These are phyloP conservation scores for Drosophila sturtevanti DNA, from an alignment of 1,140 invertebrate species.

Conservation along the genomic window DNA sequence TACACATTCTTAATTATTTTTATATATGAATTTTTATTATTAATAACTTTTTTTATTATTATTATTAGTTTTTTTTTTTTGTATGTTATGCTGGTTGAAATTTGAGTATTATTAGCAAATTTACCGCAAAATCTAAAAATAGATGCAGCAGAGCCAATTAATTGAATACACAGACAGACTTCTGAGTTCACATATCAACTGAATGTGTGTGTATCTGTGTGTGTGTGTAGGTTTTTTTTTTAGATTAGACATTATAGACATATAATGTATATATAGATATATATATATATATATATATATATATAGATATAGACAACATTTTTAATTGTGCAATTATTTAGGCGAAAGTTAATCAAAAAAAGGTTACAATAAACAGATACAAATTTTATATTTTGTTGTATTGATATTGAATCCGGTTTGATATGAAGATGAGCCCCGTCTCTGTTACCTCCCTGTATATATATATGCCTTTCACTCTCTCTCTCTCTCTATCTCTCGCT, in stretches of 20 bases:
- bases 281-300: conserved; percentile 15
- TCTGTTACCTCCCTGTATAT: too few relatives aligned
- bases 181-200: conserved; percentile 1
- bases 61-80: conserved; percentile 22
- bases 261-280: neutral
- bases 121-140: conserved; percentile 79
- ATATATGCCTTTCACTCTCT: neutral
- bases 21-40: conserved; percentile 5
- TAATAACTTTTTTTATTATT: neutral
- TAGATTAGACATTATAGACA: conserved; percentile 14
- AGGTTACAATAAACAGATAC: conserved; percentile 39
- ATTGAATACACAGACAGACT: conserved; percentile 60
- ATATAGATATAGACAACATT: conserved; percentile 47
- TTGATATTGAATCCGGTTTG: conserved; percentile 70
- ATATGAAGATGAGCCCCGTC: conserved; percentile 67
- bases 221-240: conserved; percentile 24
- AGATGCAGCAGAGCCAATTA: conserved; percentile 64
- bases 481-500: neutral
- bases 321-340: conserved; percentile 77
- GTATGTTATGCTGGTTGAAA: conserved; percentile 54
- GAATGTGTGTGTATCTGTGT: neutral
- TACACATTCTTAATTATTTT: conserved; percentile 6
- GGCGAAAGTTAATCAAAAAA: conserved; percentile 77
- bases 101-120: conserved; percentile 79
- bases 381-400: conserved; percentile 30